phyloP scores from a whole-genome alignment of 2,888 invertebrate species.

The Dolichopus griseipennis region DNA sequence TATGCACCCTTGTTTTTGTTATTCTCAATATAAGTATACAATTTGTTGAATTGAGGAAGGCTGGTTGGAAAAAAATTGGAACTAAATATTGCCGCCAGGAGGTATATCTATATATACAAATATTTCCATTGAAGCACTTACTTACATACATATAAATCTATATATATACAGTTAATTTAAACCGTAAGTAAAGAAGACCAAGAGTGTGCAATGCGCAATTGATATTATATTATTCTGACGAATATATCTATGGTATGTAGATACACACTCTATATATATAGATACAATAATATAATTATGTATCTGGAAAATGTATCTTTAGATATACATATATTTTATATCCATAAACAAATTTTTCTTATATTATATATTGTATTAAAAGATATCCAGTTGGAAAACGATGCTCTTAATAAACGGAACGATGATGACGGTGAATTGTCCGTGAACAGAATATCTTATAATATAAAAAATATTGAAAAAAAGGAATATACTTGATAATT shows the following conservation, averaged over 20 bases:
- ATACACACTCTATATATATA: neutral
- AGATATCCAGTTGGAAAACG: constrained; percentile 3
- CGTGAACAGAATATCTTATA: neutral
- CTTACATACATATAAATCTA: neutral
- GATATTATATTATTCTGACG: neutral
- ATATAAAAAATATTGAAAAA: neutral
- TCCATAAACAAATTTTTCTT: too few species aligned
- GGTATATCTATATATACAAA: neutral
- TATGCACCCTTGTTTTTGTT: too few species aligned
- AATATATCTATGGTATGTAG: neutral
- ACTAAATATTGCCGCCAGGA: neutral
- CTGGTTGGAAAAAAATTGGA: neutral
- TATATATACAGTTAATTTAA: too few species aligned
- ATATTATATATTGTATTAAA: neutral
- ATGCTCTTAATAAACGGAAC: neutral
- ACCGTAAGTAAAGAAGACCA: too few species aligned
- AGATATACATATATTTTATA: neutral
- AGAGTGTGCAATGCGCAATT: neutral
- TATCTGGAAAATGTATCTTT: neutral
- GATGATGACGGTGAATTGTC: neutral
- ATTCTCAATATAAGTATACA: too few species aligned
- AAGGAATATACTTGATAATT: too few species aligned
- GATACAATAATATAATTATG: neutral
- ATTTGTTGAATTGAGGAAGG: neutral
- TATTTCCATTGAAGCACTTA: neutral